phyloP scores from a whole-genome alignment of 2,888 invertebrate species.

The Hirtodrosophila trivittata region DNA sequence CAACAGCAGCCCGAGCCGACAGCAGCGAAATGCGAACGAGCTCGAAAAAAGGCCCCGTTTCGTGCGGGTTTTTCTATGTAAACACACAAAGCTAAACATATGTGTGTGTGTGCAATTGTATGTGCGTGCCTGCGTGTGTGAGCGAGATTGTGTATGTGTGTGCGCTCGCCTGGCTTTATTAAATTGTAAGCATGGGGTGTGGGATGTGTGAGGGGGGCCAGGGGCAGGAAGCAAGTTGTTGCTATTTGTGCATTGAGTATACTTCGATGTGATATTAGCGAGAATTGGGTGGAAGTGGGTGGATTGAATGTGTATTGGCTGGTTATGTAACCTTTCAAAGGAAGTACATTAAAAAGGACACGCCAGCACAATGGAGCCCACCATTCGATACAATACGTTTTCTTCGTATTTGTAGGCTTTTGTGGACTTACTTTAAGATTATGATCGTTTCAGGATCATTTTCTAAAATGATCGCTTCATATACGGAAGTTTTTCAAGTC shows the following conservation, averaged over 20 bases:
- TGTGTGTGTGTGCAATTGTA: constrained; percentile 18
- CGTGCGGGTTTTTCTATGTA: constrained; percentile 72
- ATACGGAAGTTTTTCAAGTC: too few species aligned
- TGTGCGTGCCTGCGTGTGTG: constrained; percentile 7
- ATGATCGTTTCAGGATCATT: too few species aligned
- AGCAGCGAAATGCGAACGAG: constrained; percentile 37
- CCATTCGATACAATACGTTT: too few species aligned
- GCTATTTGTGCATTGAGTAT: constrained; percentile 42
- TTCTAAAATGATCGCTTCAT: too few species aligned
- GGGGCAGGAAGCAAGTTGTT: constrained; percentile 26
- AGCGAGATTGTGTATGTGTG: constrained; percentile 5
- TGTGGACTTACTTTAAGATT: too few species aligned
- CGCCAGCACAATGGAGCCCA: too few species aligned
- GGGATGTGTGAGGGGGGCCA: constrained; percentile 26
- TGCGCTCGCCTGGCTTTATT: constrained; percentile 26
- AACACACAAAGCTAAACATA: constrained; percentile 64
- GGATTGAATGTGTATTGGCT: not conserved
- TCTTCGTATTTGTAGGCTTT: too few species aligned
- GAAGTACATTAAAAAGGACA: too few species aligned
- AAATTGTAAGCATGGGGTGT: constrained; percentile 19
- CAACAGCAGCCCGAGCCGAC: constrained; percentile 37
- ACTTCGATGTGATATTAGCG: constrained; percentile 14
- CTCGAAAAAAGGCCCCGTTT: constrained; percentile 64
- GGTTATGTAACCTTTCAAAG: too few species aligned
- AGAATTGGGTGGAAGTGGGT: constrained; percentile 2